Percentiles rank a stretch among this genome's conserved stretches.
These are phyloP conservation scores for Lagenorhynchus albirostris DNA, from an alignment of 2,113 vertebrate species.

Conservation along the genomic window DNA sequence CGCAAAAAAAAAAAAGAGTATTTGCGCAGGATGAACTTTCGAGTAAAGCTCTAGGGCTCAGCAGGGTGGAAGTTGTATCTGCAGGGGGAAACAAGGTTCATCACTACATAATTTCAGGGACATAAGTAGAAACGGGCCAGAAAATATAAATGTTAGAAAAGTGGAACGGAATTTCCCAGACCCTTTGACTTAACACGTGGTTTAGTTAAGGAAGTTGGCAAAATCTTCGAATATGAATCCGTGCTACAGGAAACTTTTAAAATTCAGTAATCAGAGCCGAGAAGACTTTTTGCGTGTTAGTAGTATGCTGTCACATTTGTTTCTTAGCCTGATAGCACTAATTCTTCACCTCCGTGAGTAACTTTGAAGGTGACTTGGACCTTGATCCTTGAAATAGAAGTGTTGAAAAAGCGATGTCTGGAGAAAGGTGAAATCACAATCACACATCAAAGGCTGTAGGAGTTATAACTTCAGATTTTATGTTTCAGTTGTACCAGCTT, in stretches of 20 bases:
- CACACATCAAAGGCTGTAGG: background rate
- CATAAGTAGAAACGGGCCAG: background rate
- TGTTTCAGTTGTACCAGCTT: background rate
- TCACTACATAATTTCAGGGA: background rate
- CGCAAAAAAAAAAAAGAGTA: background rate
- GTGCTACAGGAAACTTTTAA: background rate
- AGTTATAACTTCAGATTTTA: background rate
- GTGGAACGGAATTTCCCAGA: background rate
- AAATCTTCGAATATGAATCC: background rate
- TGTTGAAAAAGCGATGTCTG: background rate
- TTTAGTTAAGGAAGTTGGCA: background rate
- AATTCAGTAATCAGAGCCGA: background rate
- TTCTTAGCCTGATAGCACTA: background rate
- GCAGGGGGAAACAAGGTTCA: background rate
- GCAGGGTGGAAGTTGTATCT: background rate
- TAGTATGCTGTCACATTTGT: rapidly evolving
- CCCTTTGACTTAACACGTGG: background rate
- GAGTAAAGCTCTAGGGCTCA: background rate
- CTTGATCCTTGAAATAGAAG: background rate
- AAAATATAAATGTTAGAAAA: background rate
- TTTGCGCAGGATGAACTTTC: background rate
- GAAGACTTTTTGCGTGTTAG: too few species aligned
- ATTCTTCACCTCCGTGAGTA: background rate
- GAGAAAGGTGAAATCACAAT: background rate
- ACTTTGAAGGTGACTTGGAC: background rate